Base-by-base conservation (phyloP, 2,113 vertebrate genomes). In the Eulacestoma nigropectus region DNA sequence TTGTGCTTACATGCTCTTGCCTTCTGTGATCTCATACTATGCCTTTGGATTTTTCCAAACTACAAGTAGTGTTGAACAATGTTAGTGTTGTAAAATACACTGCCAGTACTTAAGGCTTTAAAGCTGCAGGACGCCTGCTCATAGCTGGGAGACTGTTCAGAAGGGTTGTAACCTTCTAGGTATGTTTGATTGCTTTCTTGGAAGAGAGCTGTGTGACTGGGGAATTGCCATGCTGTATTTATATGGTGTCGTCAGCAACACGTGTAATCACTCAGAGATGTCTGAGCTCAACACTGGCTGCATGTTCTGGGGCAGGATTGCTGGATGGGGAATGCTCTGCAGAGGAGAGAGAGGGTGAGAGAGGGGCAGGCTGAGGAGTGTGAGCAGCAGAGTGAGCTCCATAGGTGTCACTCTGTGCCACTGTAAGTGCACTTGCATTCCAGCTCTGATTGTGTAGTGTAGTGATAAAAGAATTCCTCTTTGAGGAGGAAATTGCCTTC, bases 371-470 rank as follows among this genome's bases (percentile, higher is more conserved):
- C 52, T 72, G 44, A 35, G n/a, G 59, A 50, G 47, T 32, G 47
- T 39, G 65, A 90, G 44, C 74, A 68, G 70, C 63, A 47, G 67
- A 52, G 14, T 0, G 16, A 76, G 50, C 63, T 72, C 79, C 30
- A 3, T 11, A 30, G 62, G 39, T 50, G 90, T 82, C 16, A 4
- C 62, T 70, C 41, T 37, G n/a, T 85, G 77, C 75, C 37, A 18
- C 0, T 65, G 1, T 18, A 15, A 47, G 21, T 21, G 16, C 33
- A 17, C 25, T 93, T 80, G 29, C 13, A 9, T 62, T 83, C 2
- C 35, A 30, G 63, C 49, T 68, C 30, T 0, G 1, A 8, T 10
- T 76, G 33, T 79, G 42, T 12, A 59, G 29, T 0, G 0, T 7
- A 25, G 67, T 9, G 39, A 37, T 47, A 56, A 20, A 81, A 39